Evolutionary conservation across 2,888 invertebrate species (phyloP), one percentile per base, ranked within the genome.

Genomic region (Dicyrtoma fusca): DNA sequence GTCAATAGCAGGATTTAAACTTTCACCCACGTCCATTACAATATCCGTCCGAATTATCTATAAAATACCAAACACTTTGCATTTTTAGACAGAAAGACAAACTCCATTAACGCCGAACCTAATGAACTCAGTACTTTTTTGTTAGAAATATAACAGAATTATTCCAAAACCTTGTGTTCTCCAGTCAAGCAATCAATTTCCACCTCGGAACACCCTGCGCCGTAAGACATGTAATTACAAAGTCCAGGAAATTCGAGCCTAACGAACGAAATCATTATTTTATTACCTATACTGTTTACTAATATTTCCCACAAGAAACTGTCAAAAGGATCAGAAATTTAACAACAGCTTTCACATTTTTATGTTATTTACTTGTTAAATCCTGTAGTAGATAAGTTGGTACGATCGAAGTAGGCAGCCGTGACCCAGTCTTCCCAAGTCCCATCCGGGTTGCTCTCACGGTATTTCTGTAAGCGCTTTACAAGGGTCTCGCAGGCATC

Each of bases 21-120:
- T 96, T 80, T 92, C 90, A 0, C 97, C 97, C 77, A 97, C 87
- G 85, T 97, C 97, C 96, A 97, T 97, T 0, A 97, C 95, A 80
- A 97, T 96, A 82, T 97, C 95, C 0, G 93, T 91, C 82, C 91
- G 87, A 45, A 95, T 83, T 1, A 96, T 90, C 88, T 88, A n/a
- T n/a, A n/a, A n/a, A n/a, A n/a, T n/a, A n/a, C n/a, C n/a, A n/a
- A n/a, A n/a, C n/a, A n/a, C n/a, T n/a, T n/a, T n/a, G n/a, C n/a
- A n/a, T n/a, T n/a, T n/a, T n/a, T n/a, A n/a, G n/a, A n/a, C n/a
- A n/a, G n/a, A n/a, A n/a, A n/a, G n/a, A n/a, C n/a, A n/a, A n/a
- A n/a, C n/a, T n/a, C n/a, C n/a, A n/a, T n/a, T n/a, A n/a, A n/a
- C n/a, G n/a, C n/a, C n/a, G n/a, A n/a, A n/a, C n/a, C n/a, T n/a